Conservation (phyloP, 92 coral and sea anemone species). For the Muricea muricata region DNA sequence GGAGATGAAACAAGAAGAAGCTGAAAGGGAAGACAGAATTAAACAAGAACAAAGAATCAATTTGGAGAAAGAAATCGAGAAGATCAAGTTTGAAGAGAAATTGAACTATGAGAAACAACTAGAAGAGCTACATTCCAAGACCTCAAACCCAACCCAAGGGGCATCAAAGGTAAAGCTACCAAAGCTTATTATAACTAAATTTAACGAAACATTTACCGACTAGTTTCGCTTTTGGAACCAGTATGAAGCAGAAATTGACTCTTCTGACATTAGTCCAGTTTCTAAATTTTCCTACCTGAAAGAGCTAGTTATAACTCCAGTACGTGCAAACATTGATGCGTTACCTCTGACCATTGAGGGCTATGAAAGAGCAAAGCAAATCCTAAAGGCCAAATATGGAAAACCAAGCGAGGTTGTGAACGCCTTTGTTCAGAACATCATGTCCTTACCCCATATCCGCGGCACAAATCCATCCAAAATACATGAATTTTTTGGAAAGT, state of each 20-base stretch:
- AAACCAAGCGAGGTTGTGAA: not conserved
- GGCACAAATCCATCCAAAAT: not conserved
- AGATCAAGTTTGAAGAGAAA: not conserved
- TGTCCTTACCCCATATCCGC: not conserved
- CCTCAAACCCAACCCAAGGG: not conserved
- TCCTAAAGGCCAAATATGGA: not conserved
- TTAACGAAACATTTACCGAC: not conserved
- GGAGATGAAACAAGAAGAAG: not conserved
- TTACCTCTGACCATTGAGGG: not conserved
- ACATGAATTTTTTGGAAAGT: no score
- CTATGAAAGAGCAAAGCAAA: not conserved
- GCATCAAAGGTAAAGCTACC: not conserved
- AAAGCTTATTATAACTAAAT: not conserved
- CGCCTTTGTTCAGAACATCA: not conserved
- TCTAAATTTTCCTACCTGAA: not conserved
- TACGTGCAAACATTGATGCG: not conserved
- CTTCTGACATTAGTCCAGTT: not conserved
- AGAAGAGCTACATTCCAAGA: no score
- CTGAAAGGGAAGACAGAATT: not conserved
- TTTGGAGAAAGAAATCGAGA: not conserved
- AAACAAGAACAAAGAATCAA: not conserved
- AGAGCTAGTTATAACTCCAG: not conserved
- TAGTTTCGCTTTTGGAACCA: not conserved
- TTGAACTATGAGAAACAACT: not conserved
- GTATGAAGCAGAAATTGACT: not conserved